phyloP scores from a whole-genome alignment of 2,888 invertebrate genomes.

The Spodoptera exigua region DNA sequence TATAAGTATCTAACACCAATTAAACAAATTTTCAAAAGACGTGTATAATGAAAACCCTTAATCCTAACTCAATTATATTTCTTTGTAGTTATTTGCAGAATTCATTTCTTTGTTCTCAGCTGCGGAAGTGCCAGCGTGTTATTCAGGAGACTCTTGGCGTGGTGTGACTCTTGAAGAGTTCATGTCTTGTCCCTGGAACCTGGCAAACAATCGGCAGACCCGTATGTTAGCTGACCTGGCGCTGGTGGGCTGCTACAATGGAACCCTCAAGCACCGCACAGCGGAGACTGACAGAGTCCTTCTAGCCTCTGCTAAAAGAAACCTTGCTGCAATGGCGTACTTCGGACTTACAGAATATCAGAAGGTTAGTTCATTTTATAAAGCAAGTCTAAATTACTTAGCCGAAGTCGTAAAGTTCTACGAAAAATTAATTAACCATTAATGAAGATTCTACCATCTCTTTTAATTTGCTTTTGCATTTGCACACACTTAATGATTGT shows the following conservation, averaged over 20 bases:
- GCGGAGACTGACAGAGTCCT: conserved; percentile 95
- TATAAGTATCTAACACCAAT: too few relatives aligned
- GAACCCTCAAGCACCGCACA: conserved; percentile 91
- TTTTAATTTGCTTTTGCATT: too few relatives aligned
- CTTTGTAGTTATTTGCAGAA: neutral
- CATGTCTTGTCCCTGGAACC: conserved; percentile 96
- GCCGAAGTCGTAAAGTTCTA: too few relatives aligned
- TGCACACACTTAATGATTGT: too few relatives aligned
- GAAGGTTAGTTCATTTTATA: conserved; percentile 89
- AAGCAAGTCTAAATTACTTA: too few relatives aligned
- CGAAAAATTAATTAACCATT: too few relatives aligned
- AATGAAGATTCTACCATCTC: too few relatives aligned
- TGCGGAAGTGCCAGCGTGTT: conserved; percentile 95
- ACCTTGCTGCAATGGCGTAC: conserved; percentile 98
- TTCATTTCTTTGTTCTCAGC: conserved; percentile 70
- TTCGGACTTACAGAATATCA: conserved; percentile 99
- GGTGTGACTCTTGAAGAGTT: conserved; percentile 97
- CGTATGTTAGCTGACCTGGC: conserved; percentile 99
- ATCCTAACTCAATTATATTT: too few relatives aligned
- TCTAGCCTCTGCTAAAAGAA: conserved; percentile 98
- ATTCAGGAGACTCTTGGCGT: conserved; percentile 94
- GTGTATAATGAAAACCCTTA: too few relatives aligned
- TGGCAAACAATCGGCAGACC: conserved; percentile 98
- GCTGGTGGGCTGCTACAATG: conserved; percentile 98
- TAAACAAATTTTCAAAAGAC: too few relatives aligned